Base-by-base conservation (phyloP, 2,797 vertebrate species). In the Hypotaenidia philippensis region DNA sequence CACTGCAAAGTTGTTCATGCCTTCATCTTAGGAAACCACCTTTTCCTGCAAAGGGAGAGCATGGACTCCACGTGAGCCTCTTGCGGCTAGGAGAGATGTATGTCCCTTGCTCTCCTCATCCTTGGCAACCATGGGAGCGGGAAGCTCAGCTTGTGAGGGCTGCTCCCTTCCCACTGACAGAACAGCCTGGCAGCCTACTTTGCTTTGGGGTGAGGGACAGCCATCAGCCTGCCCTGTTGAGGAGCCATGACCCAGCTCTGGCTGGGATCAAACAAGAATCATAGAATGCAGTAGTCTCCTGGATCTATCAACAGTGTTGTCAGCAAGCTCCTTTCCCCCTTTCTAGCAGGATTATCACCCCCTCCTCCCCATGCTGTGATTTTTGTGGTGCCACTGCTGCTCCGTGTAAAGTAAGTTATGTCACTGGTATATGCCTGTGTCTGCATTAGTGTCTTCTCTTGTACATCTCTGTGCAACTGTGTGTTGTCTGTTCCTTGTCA, bases 1-100 rank as follows among this genome's bases (percentile, higher is more conserved):
- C 0, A 0, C 31, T 50, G 68, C 38, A 36, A 31, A 17, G 10
- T 72, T 63, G 26, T 34, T 83, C 52, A 38, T 29, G 23, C n/a
- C 41, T 14, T 13, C 69, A 80, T 40, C n/a, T 27, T 20, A 10
- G 31, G 71, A 80, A 53, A 50, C 6, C 41, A 29, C 9, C 31
- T 94, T 86, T 83, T 26, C 20, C 38, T 50, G 34, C 26, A 49
- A 86, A 78, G 29, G 19, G 53, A 69, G 31, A 60, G 13, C n/a
- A 11, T 14, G 19, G 38, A 63, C 13, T 41, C 14, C 40, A 29
- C 38, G 21, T 1, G 2, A 29, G n/a, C 26, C 36, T 12, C 1
- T 19, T 83, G 64, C 34, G 38, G 31, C 81, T 72, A 12, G 10
- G 45, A 49, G 40, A 41, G 23, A n/a, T n/a, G 9, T 34, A 50